Evolutionary conservation across 2,113 vertebrate species (phyloP).

Genomic region (Nibea albiflora): DNA sequence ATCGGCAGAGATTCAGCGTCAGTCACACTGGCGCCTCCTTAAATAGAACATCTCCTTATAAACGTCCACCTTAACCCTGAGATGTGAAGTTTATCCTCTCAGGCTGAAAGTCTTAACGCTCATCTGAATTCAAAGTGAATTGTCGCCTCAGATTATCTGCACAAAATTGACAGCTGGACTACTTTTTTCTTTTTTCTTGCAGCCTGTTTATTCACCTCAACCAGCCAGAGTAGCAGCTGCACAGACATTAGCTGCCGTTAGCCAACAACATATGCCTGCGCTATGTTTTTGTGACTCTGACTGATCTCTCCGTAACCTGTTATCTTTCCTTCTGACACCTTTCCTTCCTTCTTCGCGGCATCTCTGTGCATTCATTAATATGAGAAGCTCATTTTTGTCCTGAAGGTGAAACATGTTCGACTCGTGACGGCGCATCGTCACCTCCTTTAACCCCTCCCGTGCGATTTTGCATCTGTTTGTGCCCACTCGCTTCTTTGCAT

Average conservation of each 20-base stretch:
- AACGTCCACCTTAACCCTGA: neutral
- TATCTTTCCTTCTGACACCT: neutral
- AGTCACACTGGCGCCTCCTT: neutral
- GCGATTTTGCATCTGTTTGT: conserved; percentile 3
- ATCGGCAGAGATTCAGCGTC: neutral
- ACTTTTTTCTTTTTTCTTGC: neutral
- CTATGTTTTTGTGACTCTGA: neutral
- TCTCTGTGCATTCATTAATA: neutral
- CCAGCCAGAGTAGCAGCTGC: neutral
- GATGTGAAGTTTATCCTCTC: neutral
- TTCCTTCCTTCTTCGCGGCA: neutral
- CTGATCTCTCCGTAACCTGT: neutral
- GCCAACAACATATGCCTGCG: neutral
- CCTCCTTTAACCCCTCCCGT: neutral
- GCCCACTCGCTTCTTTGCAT: neutral
- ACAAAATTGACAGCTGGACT: neutral
- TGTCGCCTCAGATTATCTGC: neutral
- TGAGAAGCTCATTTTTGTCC: neutral
- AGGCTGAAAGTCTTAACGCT: neutral
- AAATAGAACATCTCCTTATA: neutral
- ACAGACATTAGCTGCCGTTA: neutral
- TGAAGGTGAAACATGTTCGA: neutral
- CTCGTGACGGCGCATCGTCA: neutral
- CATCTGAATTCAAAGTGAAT: neutral
- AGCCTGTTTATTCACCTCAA: neutral